Evolutionary conservation across 1,140 invertebrate genomes (phyloP).

Genomic region (Micrasema longulum): DNA sequence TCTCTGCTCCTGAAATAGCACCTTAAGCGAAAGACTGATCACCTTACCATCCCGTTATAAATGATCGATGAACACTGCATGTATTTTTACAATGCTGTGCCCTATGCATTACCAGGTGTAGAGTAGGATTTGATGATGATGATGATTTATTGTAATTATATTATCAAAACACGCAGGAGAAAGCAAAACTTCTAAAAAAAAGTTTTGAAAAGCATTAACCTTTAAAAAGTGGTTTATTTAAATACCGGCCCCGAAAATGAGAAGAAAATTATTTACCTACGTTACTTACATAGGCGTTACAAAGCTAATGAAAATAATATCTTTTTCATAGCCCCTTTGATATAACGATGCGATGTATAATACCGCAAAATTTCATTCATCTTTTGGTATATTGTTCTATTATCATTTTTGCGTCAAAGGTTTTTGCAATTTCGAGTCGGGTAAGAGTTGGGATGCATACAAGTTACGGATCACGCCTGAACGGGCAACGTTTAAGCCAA

Average conservation of each 20-base stretch:
- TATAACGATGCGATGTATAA: constrained; percentile 15
- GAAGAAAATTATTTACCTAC: not conserved
- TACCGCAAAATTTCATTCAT: constrained; percentile 4
- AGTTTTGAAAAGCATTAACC: no score
- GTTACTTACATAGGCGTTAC: not conserved
- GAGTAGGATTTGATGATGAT: no score
- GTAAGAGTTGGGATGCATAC: constrained; percentile 5
- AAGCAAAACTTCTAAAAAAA: no score
- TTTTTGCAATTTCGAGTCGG: constrained; percentile 29
- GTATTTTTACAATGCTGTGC: no score
- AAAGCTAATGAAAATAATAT: constrained; percentile 47
- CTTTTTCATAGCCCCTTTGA: constrained; percentile 26
- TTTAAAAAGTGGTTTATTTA: no score
- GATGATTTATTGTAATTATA: no score
- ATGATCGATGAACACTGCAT: no score
- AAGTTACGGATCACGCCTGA: constrained; percentile 41
- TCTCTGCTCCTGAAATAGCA: no score
- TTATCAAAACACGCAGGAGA: no score
- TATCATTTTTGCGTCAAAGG: constrained; percentile 30
- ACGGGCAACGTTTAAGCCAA: constrained; percentile 44
- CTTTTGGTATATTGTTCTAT: constrained; percentile 3
- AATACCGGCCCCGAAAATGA: not conserved
- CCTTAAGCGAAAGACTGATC: no score
- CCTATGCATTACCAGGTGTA: no score
- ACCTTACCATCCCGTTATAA: no score